Base-by-base conservation (phyloP, 2,113 vertebrate genomes). In the Rhodinocichla rosea region DNA sequence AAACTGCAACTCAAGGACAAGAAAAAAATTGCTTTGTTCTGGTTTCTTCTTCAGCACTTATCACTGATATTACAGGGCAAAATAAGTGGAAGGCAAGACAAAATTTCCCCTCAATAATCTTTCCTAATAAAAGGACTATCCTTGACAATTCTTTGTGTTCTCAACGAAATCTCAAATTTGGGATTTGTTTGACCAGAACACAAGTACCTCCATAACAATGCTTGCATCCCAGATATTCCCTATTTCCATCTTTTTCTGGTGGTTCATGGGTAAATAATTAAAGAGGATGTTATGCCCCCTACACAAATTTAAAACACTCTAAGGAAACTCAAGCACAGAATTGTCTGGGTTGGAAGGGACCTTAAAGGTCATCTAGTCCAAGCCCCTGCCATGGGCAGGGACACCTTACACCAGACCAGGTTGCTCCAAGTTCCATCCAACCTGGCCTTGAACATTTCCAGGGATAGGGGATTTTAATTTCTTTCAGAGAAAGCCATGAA, bases 191-290 rank as follows among this genome's bases (percentile, higher is more conserved):
- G 52, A 35, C 19, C 50, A 40, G 32, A 92, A 42, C 1, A 1
- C 19, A 53, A 33, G 42, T 33, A 27, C 18, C 9, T 75, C 56
- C 2, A 0, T 1, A 67, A 73, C 0, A 2, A 52, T 53, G 37
- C 17, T 37, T 68, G 47, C 63, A n/a, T 71, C 63, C 17, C 1
- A 1, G 3, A 40, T 64, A 10, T 10, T 78, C 49, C n/a, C 47
- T 23, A 73, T 33, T 83, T 28, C 53, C 15, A 8, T 22, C 19
- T 59, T 81, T 42, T 53, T 32, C 35, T 44, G 10, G 17, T 49
- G 44, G 33, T 39, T 82, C 3, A 8, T 5, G 45, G 2, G 4
- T 47, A 59, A 68, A 65, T 22, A 56, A 39, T 21, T 40, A 4
- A 77, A 73, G 27, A 74, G 57, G 60, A 63, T 9, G 1, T 40